These are phyloP conservation scores for Lamellibrachia satsuma DNA, from an alignment of 2,888 invertebrate species.

Conservation along the genomic window DNA sequence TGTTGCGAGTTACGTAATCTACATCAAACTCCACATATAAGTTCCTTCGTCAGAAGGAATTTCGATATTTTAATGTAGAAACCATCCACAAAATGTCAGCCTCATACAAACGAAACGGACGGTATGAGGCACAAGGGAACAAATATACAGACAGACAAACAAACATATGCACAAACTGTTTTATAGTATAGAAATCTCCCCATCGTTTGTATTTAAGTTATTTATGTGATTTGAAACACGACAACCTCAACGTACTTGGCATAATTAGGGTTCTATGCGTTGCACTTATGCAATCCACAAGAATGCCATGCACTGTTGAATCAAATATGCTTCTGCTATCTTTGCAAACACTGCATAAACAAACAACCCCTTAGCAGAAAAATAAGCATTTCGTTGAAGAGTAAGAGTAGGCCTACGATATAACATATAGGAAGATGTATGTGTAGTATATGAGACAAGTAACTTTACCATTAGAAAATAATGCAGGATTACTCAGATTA, in stretches of 20 bases:
- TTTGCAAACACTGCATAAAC: background rate
- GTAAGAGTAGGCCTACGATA: background rate
- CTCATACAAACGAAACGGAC: no score
- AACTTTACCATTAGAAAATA: background rate
- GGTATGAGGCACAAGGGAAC: no score
- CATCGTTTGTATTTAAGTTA: background rate
- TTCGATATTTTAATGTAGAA: no score
- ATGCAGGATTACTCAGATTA: background rate
- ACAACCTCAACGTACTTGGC: background rate
- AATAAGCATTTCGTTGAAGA: background rate
- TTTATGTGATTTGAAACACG: background rate
- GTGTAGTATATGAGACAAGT: no score
- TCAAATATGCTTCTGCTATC: background rate
- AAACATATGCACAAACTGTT: no score
- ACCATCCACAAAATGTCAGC: no score
- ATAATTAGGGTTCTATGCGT: background rate
- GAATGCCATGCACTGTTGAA: background rate
- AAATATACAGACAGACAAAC: no score
- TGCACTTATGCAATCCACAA: background rate
- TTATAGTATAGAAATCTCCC: no score
- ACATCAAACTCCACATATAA: no score
- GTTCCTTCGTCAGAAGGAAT: no score
- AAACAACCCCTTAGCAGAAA: background rate
- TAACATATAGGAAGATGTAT: no score
- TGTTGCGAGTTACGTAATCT: no score